Base-by-base conservation (phyloP, 2,888 invertebrate genomes). In the Thereva unica region DNA sequence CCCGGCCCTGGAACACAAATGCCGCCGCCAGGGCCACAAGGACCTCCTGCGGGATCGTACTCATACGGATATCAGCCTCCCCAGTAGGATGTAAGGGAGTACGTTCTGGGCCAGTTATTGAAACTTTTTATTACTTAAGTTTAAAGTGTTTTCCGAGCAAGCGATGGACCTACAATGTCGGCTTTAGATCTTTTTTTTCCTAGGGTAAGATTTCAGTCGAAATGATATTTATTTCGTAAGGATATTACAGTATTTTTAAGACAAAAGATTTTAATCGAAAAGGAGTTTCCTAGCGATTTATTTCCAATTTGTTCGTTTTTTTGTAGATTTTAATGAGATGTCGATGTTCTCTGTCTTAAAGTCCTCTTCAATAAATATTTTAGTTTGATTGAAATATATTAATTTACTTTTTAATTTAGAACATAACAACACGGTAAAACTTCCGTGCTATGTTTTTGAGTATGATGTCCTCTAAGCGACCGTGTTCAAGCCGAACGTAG, bases 61-160 rank as follows among this genome's bases (percentile, higher is more conserved):
- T 87, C 90, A 45, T 92, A 91, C 77, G 87, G 90, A 59, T 91
- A 91, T 76, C 91, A 92, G 74, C 92, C 92, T 69, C 90, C 91
- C 41, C 80, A 80, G 72, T 79, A 76, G 38, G 10, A 47, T 35
- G 35, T 44, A 76, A 53, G 63, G 4, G 7, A 47, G 8, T 42
- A n/a, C 44, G 44, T 34, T 9, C 41, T 56, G 44, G 10, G 35
- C 5, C 34, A 12, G 45, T 61, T 50, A 50, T 45, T 35, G 23
- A 45, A 50, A 50, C 10, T 34, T 41, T 50, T 61, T 61, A 41
- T 23, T 23, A 23, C 23, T 23, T 23, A 23, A 23, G 23, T 23
- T 23, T 23, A 23, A 23, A 2, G 23, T 23, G 23, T 23, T 23
- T 23, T 23, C 2, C 23, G 23, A 23, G 23, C 23, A 23, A 23